Base-by-base conservation (phyloP, 2,797 vertebrate genomes). In the Brachyrhaphis roseni region DNA sequence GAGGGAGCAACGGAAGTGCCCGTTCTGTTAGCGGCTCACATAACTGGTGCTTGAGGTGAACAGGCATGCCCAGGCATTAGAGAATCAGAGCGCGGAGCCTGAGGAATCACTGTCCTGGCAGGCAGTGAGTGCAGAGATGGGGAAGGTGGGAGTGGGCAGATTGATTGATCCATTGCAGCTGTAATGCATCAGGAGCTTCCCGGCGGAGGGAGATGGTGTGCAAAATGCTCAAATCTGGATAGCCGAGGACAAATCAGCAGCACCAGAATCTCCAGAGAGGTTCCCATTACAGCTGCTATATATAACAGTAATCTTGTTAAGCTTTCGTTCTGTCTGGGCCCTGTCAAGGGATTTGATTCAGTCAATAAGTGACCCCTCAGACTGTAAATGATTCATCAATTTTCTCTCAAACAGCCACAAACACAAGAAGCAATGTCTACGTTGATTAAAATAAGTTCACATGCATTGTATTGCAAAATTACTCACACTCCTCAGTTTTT, bases 221-320 rank as follows among this genome's bases (percentile, higher is more conserved):
- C 86, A 70, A 88, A 92, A 92, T 90, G 80, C 82, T 89, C 77
- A 77, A 88, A 92, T 89, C 86, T 86, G 85, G 82, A 82, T 88
- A 86, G 85, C 68, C 0, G 66, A 82, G 84, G 87, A 90, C 90
- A 93, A 91, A 93, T 93, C 90, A 89, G 88, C 82, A 79, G 82
- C 78, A 41, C 72, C 81, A 78, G 73, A 84, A 86, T 85, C 92
- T 92, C 92, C 86, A 74, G 92, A 88, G 93, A 93, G 91, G 87
- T 78, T 89, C 89, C 93, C 90, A 93, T 94, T 93, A 94, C 90
- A 59, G 87, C 83, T 82, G 88, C 93, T 93, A 93, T 94, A 93
- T 94, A 92, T 91, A 92, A 93, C 92, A 85, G 87, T 94, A 92
- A 95, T 94, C 92, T 94, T 85, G 91, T 94, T 93, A 94, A 93